Conservation (phyloP, 2,888 invertebrate species). For the Achlya flavicornis region DNA sequence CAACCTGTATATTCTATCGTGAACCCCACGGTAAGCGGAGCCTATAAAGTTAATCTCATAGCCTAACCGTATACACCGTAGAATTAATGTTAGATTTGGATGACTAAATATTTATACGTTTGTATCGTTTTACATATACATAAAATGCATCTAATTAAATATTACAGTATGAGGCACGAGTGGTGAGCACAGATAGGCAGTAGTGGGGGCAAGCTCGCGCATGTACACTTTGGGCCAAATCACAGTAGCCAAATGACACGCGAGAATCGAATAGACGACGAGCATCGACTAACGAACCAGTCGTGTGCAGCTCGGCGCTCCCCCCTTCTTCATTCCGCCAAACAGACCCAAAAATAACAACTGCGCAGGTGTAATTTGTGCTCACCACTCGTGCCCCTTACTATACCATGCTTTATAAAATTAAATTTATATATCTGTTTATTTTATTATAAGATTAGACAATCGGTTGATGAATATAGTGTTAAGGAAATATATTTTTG, state of each 20-base stretch:
- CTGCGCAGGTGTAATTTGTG: too few relatives aligned
- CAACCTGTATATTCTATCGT: slow-evolving; percentile 31
- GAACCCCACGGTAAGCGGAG: slow-evolving; percentile 50
- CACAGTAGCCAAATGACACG: too few relatives aligned
- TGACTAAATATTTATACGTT: slow-evolving; percentile 16
- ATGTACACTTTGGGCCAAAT: too few relatives aligned
- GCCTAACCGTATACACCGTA: slow-evolving; percentile 29
- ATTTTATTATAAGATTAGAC: slow-evolving; percentile 18
- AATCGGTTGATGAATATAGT: slow-evolving; percentile 49
- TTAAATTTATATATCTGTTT: background rate
- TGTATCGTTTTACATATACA: slow-evolving; percentile 9
- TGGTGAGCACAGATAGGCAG: too few relatives aligned
- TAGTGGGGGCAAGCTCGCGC: too few relatives aligned
- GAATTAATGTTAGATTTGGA: slow-evolving; percentile 15
- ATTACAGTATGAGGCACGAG: too few relatives aligned
- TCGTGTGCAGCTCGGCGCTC: too few relatives aligned
- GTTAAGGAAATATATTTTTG: slow-evolving; percentile 64
- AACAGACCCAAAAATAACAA: too few relatives aligned
- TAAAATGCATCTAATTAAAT: background rate
- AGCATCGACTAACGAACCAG: too few relatives aligned
- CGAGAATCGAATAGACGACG: too few relatives aligned
- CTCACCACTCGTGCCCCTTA: too few relatives aligned
- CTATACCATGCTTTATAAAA: background rate
- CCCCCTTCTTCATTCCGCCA: too few relatives aligned
- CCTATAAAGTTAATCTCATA: slow-evolving; percentile 49